Base-by-base conservation (phyloP, 2,113 vertebrate genomes). In the Onychorhynchus coronatus region DNA sequence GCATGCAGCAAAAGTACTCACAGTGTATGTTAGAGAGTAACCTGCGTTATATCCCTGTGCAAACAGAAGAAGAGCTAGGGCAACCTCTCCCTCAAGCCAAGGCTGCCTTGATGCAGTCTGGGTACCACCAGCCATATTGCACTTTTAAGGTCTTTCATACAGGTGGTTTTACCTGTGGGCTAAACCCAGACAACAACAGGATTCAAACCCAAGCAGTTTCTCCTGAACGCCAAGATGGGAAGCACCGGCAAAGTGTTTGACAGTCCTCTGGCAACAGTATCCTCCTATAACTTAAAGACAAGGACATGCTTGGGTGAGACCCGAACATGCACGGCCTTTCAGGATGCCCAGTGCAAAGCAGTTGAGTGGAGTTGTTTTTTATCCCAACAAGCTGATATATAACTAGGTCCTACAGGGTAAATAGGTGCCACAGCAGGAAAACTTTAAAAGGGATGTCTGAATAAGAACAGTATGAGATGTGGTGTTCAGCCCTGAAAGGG, bases 251-350 rank as follows among this genome's bases (percentile, higher is more conserved):
- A 76, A 59, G 33, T 6, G 2, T 42, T 28, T 89, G 70, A 66
- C n/a, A 35, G 46, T 58, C 49, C 39, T 67, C 9, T 3, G 1
- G 52, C 66, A 86, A 39, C 35, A 80, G 39, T 30, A 18, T 44
- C 47, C 59, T 81, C 50, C 79, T 14, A 52, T 41, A 42, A 27
- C 50, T 88, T 74, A 42, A 58, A 88, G 62, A 90, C 5, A 14
- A 79, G 6, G n/a, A 72, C 31, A 52, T 0, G 2, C 1, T 23
- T 56, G 25, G 39, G n/a, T 0, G 2, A 88, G 55, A 76, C 30
- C 21, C 47, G 61, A 70, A 83, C 12, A 8, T 2, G 10, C 37
- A 79, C 9, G 61, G 67, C 25, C 23, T 72, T 49, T 33, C 22
- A 91, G 41, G 31, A 85, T 39, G 49, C 31, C 31, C 58, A 58